Evolutionary conservation across 2,113 vertebrate species (phyloP).

Genomic region (Cebus imitator): DNA sequence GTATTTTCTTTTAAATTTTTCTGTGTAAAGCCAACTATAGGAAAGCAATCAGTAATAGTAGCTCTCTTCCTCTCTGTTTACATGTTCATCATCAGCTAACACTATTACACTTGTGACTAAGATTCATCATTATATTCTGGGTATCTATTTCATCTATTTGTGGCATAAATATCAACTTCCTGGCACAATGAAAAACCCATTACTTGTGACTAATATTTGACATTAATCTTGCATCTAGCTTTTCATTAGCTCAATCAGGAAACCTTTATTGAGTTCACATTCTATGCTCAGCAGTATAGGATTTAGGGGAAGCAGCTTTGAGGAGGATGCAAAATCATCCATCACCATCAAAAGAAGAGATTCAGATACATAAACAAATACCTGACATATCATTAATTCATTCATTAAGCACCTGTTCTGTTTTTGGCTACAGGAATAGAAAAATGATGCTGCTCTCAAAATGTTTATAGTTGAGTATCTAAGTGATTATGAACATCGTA

Average conservation of each 20-base stretch:
- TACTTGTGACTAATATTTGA: slow-evolving; percentile 47
- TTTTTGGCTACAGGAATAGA: background rate
- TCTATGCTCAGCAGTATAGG: slow-evolving; percentile 12
- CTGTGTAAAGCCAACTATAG: slow-evolving; percentile 29
- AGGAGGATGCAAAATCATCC: background rate
- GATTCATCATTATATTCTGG: slow-evolving; percentile 11
- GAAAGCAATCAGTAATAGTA: slow-evolving; percentile 21
- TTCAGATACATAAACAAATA: background rate
- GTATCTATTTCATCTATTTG: slow-evolving; percentile 55
- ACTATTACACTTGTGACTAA: background rate
- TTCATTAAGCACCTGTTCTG: background rate
- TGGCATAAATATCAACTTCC: slow-evolving; percentile 51
- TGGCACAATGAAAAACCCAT: slow-evolving; percentile 57
- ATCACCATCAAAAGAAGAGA: background rate
- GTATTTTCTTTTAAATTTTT: slow-evolving; percentile 47
- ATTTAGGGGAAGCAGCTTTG: slow-evolving; percentile 2
- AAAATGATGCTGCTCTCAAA: background rate
- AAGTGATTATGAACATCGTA: background rate
- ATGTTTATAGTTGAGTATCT: background rate
- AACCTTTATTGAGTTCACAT: slow-evolving; percentile 36
- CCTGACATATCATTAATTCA: background rate
- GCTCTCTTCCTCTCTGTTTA: background rate
- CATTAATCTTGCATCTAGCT: slow-evolving; percentile 50
- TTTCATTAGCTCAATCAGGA: slow-evolving; percentile 59
- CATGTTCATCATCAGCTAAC: slow-evolving; percentile 23